Base-by-base conservation (phyloP, 2,888 invertebrate genomes). In the Lydus trimaculatus region DNA sequence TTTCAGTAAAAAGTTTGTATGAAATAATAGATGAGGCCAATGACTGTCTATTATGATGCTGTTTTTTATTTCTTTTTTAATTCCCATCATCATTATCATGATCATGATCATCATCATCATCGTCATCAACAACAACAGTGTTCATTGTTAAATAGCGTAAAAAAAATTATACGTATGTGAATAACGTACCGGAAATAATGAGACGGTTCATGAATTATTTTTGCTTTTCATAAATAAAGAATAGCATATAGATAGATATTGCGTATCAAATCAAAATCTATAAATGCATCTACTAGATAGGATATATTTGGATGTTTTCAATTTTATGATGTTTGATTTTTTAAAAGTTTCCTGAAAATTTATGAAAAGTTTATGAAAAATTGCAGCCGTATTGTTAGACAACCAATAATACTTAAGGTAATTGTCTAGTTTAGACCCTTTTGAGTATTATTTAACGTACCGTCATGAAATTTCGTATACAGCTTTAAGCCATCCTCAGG, bases 71-170 rank as follows among this genome's bases (percentile, higher is more conserved):
- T 43, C 17, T n/a, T 43, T 17, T 43, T n/a, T 17, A 43, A n/a
- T 43, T 43, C 43, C 17, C 43, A 43, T 43, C 8, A 43, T 17
- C 17, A 43, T 17, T 17, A 43, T 43, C 43, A 43, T 43, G 17
- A 43, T 17, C n/a, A 39, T n/a, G 2, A 43, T 43, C n/a, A 43
- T 43, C 7, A 43, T 43, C n/a, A 43, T 17, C n/a, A 17, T 43
- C n/a, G 4, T 43, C 43, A 17, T 8, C 43, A 43, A n/a, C 17
- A 43, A 43, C 43, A 43, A 17, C 43, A 43, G 43, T 43, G 61
- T 64, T 64, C 64, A 67, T 70, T 70, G 66, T 67, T 61, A 70
- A 67, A 62, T 63, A 56, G 61, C 70, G 64, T 70, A 66, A 70
- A 70, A 70, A 69, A 66, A 70, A 58, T 43, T 43, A 43, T 43